Base-by-base conservation (phyloP, 2,797 vertebrate species). In the Leucoraja ocellata region DNA sequence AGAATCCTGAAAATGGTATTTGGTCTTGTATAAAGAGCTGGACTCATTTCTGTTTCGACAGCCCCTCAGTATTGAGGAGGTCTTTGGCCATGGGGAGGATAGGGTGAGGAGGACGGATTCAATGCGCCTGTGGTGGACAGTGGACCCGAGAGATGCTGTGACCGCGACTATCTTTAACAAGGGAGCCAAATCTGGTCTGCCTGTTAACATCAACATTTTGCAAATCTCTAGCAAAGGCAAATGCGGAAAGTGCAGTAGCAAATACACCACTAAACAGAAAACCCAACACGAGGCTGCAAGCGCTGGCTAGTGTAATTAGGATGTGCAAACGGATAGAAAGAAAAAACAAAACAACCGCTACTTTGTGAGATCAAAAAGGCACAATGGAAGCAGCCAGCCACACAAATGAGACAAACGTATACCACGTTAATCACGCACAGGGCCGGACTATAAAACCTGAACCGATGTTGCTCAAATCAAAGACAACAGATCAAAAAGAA, bases 331-430 rank as follows among this genome's bases (percentile, higher is more conserved):
- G 39, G 54, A 9, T 46, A 28, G 74, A 54, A 74, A 39, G 90
- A 73, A 71, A 10, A 21, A 71, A 10, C 10, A 32, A 88, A 68
- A 91, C 36, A 68, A 54, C 21, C 73, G 68, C 90, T 36, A 91
- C 39, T 32, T 68, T 74, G 65, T 74, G 21, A 91, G 68, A 91
- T 91, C 36, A 74, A 68, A 91, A 73, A 74, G 68, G 65, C 68
- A 46, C 90, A 91, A 91, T 91, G 90, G 32, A 13, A 74, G 90
- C 73, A 46, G 36, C 32, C 74, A 74, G 63, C 90, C 90, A 91
- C 23, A 21, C 9, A 91, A 74, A 73, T 91, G 73, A 73, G 18
- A 91, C 88, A 73, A 91, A 71, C 88, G 73, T 61, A 91, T 91
- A 91, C 36, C 68, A 91, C 46, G 36, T 71, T 91, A 91, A 71